Base-by-base conservation (phyloP, 2,113 vertebrate genomes). In the Procavia capensis region DNA sequence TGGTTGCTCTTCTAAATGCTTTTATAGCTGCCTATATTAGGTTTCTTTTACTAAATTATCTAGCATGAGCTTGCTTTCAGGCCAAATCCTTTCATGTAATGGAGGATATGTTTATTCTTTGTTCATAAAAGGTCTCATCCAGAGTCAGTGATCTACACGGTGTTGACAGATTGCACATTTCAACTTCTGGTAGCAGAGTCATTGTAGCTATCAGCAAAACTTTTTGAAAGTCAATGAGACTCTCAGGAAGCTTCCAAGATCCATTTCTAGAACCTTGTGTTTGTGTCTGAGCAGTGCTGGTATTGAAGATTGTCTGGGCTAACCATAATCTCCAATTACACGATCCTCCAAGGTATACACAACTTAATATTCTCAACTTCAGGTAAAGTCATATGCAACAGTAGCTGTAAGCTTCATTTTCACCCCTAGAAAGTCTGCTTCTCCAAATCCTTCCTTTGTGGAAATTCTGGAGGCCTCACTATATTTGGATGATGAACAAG, bases 241-340 rank as follows among this genome's bases (percentile, higher is more conserved):
- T 93, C 96, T 34, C 20, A 79, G 41, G 34, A 80, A 96, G 2
- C 64, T n/a, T 31, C 29, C 6, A 95, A 59, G 68, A 81, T 5
- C 14, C 22, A n/a, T 14, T 17, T 24, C 2, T n/a, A 17, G 3
- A 82, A 34, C 25, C 63, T 8, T 9, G 24, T 25, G 45, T 57
- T 68, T 86, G 8, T 39, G 20, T 36, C 25, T 80, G n/a, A 1
- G 17, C 14, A 72, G 5, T 39, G 3, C 14, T 78, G 7, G 5
- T 36, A 57, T 72, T 45, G 54, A 75, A 74, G 47, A 81, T 85
- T 89, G 16, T 9, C 36, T 87, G 45, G 2, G 76, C 50, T 74
- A 85, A 27, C 2, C 7, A n/a, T 29, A 74, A 4, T 79, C 50
- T 74, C 68, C 31, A 20, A 57, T 4, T 54, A 7, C 61, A 72